Base-by-base conservation (phyloP, 2,888 invertebrate species). In the Sinotaia quadrata region DNA sequence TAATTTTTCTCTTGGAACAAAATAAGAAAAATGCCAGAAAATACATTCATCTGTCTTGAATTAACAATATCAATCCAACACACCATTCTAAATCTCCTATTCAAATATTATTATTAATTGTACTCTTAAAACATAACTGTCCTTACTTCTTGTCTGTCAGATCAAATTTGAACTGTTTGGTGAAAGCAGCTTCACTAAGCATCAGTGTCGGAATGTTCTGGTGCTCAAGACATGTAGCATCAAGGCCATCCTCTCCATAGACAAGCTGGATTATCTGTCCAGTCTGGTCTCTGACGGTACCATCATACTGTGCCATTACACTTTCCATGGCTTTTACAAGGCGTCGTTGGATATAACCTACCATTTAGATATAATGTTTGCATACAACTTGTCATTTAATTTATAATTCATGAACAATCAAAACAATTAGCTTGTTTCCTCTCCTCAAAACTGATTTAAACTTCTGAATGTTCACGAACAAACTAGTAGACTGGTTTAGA, bases 281-380 rank as follows among this genome's bases (percentile, higher is more conserved):
- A 15, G 87, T 84, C 79, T 88, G 88, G 88, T 98, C 98, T 88
- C 98, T 92, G 0, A 98, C 96, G 0, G 99, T 99, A 29, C 99
- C 98, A 84, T 99, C 99, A 85, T 99, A 99, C 88, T 87, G 87
- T 5, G 88, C 89, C 90, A 90, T 90, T 56, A 99, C 98, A 83
- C 96, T 96, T 91, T 99, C 99, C 99, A 99, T 99, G 92, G 99
- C 99, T 90, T 92, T 99, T 90, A 99, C 99, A 78, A 99, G 90
- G 92, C 99, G 96, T 89, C 99, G 94, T 90, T 99, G 99, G 86
- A 99, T 99, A 87, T 99, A 99, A 75, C 92, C 90, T 90, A 69
- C 4, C 4, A 44, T 44, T 8, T 27, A 31, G 18, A 56, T n/a
- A 56, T 12, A 56, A n/a, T 56, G 31, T 27, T 12, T 12, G 29